Conservation (phyloP, 2,113 vertebrate genomes). For the Gorilla gorilla region DNA sequence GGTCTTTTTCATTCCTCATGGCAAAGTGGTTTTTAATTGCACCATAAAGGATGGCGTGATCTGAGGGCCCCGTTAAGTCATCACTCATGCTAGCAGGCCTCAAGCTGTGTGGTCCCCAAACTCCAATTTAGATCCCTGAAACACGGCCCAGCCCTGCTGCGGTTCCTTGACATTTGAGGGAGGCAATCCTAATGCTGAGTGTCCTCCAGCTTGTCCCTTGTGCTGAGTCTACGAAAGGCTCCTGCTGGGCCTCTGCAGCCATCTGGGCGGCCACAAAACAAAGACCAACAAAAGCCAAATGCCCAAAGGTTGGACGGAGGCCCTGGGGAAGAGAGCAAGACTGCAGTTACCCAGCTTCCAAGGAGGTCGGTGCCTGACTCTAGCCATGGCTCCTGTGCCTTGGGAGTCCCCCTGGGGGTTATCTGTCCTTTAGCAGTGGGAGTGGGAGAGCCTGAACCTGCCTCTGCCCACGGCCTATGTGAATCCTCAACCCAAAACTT, state of each 20-base stretch:
- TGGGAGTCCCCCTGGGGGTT: rapidly evolving
- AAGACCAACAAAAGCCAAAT: not conserved
- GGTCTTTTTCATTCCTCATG: not conserved
- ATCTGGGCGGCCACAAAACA: not conserved
- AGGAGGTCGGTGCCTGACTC: not conserved
- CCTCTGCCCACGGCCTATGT: not conserved
- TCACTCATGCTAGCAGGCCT: not conserved
- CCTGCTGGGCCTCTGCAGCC: not conserved
- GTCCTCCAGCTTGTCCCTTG: too few relatives aligned
- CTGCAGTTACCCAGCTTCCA: not conserved
- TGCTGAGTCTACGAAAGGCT: not conserved
- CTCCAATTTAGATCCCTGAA: not conserved
- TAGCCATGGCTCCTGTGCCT: too few relatives aligned
- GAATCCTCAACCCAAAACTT: not conserved
- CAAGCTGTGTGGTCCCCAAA: not conserved
- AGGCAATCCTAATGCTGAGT: not conserved
- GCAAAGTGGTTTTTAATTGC: not conserved
- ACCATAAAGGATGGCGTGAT: not conserved
- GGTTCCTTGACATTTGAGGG: not conserved
- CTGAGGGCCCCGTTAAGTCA: not conserved
- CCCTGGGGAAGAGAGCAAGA: not conserved
- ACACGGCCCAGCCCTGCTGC: rapidly evolving
- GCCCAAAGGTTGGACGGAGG: rapidly evolving
- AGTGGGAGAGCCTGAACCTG: rapidly evolving
- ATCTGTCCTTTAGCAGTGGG: not conserved